Conservation (phyloP, 2,113 vertebrate genomes). For the Macquaria australasica region DNA sequence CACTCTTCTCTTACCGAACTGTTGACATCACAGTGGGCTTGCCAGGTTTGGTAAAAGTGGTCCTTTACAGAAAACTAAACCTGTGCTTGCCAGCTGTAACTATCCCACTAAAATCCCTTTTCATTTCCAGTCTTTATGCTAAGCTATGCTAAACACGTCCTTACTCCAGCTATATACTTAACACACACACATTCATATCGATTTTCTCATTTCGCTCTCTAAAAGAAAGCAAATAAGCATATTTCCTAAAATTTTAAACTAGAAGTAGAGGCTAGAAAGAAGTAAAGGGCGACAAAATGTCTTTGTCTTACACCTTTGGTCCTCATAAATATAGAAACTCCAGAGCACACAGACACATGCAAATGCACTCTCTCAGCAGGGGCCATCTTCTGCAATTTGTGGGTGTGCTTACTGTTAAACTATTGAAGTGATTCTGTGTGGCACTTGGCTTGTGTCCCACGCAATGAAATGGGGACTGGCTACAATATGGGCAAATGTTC, state of each 20-base stretch:
- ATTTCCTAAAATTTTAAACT: no score
- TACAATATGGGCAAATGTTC: constrained; percentile 36
- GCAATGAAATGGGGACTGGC: constrained; percentile 30
- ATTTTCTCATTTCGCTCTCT: background rate
- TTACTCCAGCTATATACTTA: background rate
- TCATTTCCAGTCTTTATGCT: no score
- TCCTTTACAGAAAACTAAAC: background rate
- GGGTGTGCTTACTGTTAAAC: constrained; percentile 13
- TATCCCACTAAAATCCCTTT: no score
- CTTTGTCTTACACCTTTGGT: background rate
- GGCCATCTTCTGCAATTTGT: background rate
- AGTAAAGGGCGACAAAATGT: background rate
- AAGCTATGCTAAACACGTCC: background rate
- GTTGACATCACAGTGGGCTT: background rate
- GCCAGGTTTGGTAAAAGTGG: background rate
- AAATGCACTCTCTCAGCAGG: background rate
- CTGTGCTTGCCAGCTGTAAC: background rate
- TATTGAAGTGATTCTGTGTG: constrained; percentile 27
- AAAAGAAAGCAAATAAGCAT: background rate
- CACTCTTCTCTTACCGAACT: no score
- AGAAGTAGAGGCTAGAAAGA: no score
- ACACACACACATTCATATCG: background rate
- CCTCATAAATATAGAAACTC: background rate
- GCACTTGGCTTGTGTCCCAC: constrained; percentile 39
- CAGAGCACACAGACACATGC: background rate